phyloP scores from a whole-genome alignment of 1,140 invertebrate species.

The Drosophila murphyi region DNA sequence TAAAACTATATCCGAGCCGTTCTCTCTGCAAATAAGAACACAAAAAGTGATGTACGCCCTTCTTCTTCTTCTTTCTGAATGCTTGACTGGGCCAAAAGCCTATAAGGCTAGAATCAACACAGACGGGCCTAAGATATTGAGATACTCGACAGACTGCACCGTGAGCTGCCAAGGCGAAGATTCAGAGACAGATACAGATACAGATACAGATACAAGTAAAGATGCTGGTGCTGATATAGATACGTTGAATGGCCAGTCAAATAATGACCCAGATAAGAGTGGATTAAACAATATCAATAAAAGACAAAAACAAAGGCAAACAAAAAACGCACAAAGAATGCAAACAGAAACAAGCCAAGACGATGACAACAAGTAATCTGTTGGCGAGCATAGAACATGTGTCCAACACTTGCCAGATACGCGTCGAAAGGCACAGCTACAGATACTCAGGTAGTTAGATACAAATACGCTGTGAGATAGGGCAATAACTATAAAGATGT shows the following conservation, averaged over 20 bases:
- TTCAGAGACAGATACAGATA: conserved; percentile 3
- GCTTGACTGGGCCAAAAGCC: background rate
- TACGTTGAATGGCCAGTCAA: conserved; percentile 23
- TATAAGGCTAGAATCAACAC: conserved; percentile 22
- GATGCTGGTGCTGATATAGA: conserved; percentile 1
- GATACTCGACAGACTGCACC: conserved; percentile 5
- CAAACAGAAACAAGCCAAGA: conserved; percentile 30
- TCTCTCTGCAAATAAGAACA: too few species aligned
- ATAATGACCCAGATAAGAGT: conserved; percentile 63
- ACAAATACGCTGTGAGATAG: conserved; percentile 10
- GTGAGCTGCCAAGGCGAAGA: conserved; percentile 2
- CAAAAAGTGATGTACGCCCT: too few species aligned
- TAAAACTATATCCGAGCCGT: too few species aligned
- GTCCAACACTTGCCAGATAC: conserved; percentile 31
- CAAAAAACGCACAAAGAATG: conserved; percentile 1
- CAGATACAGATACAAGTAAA: conserved; percentile 4
- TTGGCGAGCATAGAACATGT: conserved; percentile 48
- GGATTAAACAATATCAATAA: conserved; percentile 62
- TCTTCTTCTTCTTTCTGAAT: too few species aligned
- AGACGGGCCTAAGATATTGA: background rate
- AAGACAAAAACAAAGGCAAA: conserved; percentile 2
- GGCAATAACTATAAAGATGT: conserved; percentile 20
- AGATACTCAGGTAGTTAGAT: conserved; percentile 20
- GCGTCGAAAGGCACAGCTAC: conserved; percentile 11
- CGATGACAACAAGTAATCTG: conserved; percentile 27